Conservation (phyloP, 2,113 vertebrate species). For the Microtus richardsoni region DNA sequence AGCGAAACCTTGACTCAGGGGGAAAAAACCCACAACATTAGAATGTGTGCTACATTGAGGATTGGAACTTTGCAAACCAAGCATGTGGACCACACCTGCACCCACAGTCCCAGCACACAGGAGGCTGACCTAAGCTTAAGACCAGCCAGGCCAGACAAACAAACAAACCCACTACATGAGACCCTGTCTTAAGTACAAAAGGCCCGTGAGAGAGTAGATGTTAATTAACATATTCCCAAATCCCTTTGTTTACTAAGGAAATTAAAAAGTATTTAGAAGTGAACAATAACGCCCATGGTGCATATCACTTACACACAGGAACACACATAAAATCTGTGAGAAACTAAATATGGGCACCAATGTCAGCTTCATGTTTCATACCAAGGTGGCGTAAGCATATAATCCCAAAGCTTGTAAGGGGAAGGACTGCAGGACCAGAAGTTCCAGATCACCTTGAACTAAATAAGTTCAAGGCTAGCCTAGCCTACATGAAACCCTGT, state of each 20-base stretch:
- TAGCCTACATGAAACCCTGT: background rate
- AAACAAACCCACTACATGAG: background rate
- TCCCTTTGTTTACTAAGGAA: background rate
- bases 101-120: background rate
- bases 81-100: background rate
- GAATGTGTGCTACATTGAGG: background rate
- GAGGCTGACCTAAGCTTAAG: background rate
- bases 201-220: background rate
- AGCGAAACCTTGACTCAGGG: no score
- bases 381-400: background rate
- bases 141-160: background rate
- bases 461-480: background rate
- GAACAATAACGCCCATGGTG: background rate
- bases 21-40: no score
- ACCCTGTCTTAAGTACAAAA: background rate
- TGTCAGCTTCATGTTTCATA: background rate
- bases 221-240: background rate
- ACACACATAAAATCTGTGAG: background rate
- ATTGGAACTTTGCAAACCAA: background rate
- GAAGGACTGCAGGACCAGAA: background rate
- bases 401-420: background rate
- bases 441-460: background rate
- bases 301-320: background rate
- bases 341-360: background rate
- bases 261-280: constrained; percentile 9